Evolutionary conservation across 2,113 vertebrate species (phyloP).

Genomic region (Protomyctophum bolini): DNA sequence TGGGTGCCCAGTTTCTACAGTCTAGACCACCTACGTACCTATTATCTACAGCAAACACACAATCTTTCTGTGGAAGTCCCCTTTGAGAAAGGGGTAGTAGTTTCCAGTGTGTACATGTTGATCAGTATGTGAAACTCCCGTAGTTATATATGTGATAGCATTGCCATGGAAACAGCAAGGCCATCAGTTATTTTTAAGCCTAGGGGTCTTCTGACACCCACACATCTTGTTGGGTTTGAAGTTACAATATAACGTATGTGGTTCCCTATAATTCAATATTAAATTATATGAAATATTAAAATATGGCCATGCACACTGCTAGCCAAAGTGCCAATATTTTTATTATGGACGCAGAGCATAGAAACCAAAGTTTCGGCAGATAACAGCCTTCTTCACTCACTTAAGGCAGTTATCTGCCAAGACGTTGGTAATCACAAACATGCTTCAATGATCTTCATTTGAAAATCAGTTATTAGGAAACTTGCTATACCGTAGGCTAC

Average conservation of each 20-base stretch:
- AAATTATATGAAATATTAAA: not conserved
- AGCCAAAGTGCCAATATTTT: not conserved
- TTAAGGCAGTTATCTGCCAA: too few species aligned
- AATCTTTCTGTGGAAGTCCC: conserved; percentile 43
- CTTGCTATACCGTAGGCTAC: too few species aligned
- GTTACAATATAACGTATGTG: conserved; percentile 2
- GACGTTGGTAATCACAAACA: too few species aligned
- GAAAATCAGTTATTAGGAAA: too few species aligned
- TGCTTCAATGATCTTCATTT: too few species aligned
- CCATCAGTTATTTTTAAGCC: conserved; percentile 39
- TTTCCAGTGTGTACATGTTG: conserved; percentile 35
- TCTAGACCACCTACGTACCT: conserved; percentile 42
- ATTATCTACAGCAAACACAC: conserved; percentile 59
- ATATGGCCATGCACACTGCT: not conserved
- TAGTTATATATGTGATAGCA: conserved; percentile 20
- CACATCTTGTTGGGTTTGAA: conserved; percentile 28
- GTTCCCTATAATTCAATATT: not conserved
- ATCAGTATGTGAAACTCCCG: conserved; percentile 38
- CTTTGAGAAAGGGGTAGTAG: conserved; percentile 11
- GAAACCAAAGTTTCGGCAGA: too few species aligned
- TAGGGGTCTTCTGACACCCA: conserved; percentile 42
- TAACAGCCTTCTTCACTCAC: too few species aligned
- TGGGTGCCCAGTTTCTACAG: too few species aligned
- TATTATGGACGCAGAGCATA: not conserved
- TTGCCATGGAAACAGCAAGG: conserved; percentile 63